Conservation (phyloP, 2,888 invertebrate genomes). For the Drosophila atripex region DNA sequence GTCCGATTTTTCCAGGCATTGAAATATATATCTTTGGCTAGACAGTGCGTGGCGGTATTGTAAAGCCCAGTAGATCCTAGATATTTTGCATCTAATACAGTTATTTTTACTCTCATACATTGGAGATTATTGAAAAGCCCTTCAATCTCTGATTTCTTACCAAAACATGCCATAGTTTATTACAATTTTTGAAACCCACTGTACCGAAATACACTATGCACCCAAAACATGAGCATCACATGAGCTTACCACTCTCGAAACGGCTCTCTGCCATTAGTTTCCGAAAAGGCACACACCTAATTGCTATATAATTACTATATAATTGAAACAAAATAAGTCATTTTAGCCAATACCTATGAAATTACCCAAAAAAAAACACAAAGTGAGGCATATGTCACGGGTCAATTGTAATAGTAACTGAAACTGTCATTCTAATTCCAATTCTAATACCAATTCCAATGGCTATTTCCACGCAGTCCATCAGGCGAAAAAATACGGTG, state of each 20-base stretch:
- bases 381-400: constrained; percentile 39
- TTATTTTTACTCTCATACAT: neutral
- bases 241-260: constrained; percentile 14
- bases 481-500: constrained; percentile 37
- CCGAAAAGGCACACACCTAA: constrained; percentile 51
- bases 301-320: constrained; percentile 72
- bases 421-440: constrained; percentile 14
- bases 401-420: constrained; percentile 20
- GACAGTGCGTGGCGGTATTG: constrained; percentile 3
- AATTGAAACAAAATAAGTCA: constrained; percentile 55
- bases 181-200: neutral
- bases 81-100: too few species aligned
- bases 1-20: constrained; percentile 37
- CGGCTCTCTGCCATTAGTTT: constrained; percentile 20
- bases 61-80: neutral
- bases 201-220: neutral
- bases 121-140: neutral
- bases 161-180: too few species aligned
- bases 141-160: too few species aligned
- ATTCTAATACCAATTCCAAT: constrained; percentile 12
- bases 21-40: constrained; percentile 11
- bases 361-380: constrained; percentile 50
- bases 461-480: constrained; percentile 10
- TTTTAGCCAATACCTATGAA: constrained; percentile 41
- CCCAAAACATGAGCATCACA: constrained; percentile 58